These are phyloP conservation scores for Lathamus discolor DNA, from an alignment of 2,113 vertebrate genomes.

Conservation along the genomic window DNA sequence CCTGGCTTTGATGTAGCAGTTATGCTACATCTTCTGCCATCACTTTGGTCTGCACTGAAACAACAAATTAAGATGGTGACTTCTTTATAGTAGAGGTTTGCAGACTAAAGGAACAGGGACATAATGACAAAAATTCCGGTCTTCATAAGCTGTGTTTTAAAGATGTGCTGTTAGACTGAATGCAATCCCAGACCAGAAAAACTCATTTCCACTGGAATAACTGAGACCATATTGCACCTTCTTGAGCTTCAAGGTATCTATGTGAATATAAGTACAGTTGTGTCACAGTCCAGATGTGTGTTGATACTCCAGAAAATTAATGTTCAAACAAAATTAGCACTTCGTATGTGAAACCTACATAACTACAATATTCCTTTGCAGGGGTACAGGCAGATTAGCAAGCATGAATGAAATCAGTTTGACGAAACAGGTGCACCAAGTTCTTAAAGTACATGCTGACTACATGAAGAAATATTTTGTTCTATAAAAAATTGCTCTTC, in stretches of 20 bases:
- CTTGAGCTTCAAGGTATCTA: not conserved
- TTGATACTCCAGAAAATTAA: not conserved
- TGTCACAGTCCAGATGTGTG: not conserved
- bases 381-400: not conserved
- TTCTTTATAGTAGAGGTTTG: not conserved
- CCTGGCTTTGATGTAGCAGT: constrained; percentile 17
- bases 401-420: not conserved
- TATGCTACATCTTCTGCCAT: not conserved
- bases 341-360: not conserved
- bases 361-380: not conserved
- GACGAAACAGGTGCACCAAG: not conserved
- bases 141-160: not conserved
- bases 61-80: not conserved
- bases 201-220: not conserved
- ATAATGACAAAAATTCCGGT: not conserved
- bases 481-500: not conserved
- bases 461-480: not conserved
- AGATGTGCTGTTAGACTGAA: not conserved
- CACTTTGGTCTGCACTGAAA: not conserved
- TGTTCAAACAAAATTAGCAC: not conserved
- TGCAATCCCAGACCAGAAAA: not conserved
- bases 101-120: not conserved
- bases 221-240: not conserved
- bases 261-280: not conserved
- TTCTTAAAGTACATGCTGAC: not conserved